Evolutionary conservation across 1,140 invertebrate genomes (phyloP), one percentile per base, ranked within the genome.

Genomic region (Papilio glaucus): DNA sequence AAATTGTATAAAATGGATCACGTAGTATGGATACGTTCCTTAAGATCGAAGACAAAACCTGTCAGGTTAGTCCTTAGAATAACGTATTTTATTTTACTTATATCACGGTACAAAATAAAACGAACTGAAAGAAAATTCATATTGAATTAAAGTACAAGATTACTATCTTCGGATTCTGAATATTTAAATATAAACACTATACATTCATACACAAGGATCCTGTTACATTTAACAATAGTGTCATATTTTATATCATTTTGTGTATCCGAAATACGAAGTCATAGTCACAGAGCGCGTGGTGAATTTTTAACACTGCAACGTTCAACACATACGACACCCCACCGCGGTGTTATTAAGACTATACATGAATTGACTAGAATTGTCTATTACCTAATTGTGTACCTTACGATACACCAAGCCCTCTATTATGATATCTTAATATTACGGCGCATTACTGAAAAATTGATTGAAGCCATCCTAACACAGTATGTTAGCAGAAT

Each of bases 231-330:
- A 26, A 69, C 65, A 33, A 69, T 69, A 53, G 65, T 26, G 13
- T 45, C 24, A 15, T 62, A 62, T 62, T 24, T 42, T 45, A 67
- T 69, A 49, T 69, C 33, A 69, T 69, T 69, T 69, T 33, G 65
- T 69, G 65, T 41, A 69, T 69, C 65, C 13, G 7, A 69, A 69
- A 69, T 69, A 69, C 65, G 18, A 39, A 21, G 33, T 63, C n/a
- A 24, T 49, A 24, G 65, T 26, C 65, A 45, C 26, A 21, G 42
- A 33, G 29, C 26, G 41, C 67, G 67, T 6, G 9, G 7, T 6
- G 67, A 69, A 69, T 69, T 69, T 15, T 49, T 29, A 69, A 69
- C 42, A 29, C 24, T 49, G 65, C 10, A 45, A 49, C 24, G 41
- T 33, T n/a, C 12, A 15, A 49, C 45, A 42, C 67, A 53, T 18